These are phyloP conservation scores for Misgurnus mizolepis DNA, from an alignment of 2,113 vertebrate species.

Conservation along the genomic window DNA sequence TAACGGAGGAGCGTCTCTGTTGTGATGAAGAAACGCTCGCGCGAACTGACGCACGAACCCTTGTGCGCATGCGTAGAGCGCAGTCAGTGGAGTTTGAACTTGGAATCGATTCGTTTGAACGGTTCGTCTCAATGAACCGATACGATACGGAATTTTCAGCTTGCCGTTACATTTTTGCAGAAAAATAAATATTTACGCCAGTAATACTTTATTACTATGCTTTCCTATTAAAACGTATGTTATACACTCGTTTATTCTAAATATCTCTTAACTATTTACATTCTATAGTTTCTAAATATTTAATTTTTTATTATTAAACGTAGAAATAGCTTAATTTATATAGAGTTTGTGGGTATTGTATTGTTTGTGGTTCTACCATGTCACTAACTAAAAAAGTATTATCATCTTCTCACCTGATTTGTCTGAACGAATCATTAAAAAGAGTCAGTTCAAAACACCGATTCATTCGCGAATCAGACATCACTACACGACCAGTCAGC, in stretches of 20 bases:
- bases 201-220: too few species aligned
- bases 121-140: neutral
- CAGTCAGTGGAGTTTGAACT: neutral
- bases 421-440: neutral
- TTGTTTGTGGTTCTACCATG: neutral
- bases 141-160: neutral
- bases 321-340: too few species aligned
- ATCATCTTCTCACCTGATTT: neutral
- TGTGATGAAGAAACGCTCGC: conserved; percentile 56
- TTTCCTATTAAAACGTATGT: too few species aligned
- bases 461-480: neutral
- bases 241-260: too few species aligned
- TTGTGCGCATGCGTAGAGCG: conserved; percentile 47
- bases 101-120: conserved; percentile 4
- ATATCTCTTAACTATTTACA: too few species aligned
- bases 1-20: conserved; percentile 47
- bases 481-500: conserved; percentile 1
- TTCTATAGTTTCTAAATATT: neutral
- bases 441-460: neutral
- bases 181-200: too few species aligned
- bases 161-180: neutral
- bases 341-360: neutral
- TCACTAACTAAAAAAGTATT: too few species aligned
- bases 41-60: conserved; percentile 51
- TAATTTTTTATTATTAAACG: too few species aligned